Base-by-base conservation (phyloP, 1,140 invertebrate species). In the Leptopilina boulardi region DNA sequence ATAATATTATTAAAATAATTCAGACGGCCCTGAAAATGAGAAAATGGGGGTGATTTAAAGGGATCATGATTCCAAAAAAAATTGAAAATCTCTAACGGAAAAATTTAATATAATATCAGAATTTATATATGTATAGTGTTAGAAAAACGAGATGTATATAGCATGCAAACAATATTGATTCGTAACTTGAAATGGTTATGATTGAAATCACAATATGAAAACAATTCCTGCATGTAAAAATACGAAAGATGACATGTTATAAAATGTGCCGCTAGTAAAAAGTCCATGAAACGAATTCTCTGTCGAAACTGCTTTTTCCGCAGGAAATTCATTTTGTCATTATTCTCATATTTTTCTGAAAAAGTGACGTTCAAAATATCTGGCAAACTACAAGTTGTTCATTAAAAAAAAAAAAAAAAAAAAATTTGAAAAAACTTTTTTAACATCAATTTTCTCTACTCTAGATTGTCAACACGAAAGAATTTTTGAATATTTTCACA, bases 201-300 rank as follows among this genome's bases (percentile, higher is more conserved):
- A 66, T 66, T 51, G 47, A 51, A 51, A n/a, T 51, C 47, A 51
- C 47, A n/a, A 51, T 51, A 51, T n/a, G 47, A 51, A 51, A 51
- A 51, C 47, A 51, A 51, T 51, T 51, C 15, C 15, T 18, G 0
- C 13, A n/a, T 66, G 23, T 26, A 13, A 66, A 26, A 66, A 66
- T 30, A 30, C 11, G 56, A 66, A 66, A 66, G 9, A 66, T 30
- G 11, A 21, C 56, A 23, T 66, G 56, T 66, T 66, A 15, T 66
- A 30, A 66, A 66, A 66, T 15, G 11, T 26, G 56, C 3, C 21
- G 2, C 2, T 6, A 26, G 56, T 26, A 26, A 30, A 59, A 59
- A 23, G 19, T 23, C 10, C 19, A 23, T 21, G 19, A 26, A 59
- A 21, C 9, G 19, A 59, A 59, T 59, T 59, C 9, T 59, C 5